Percentiles rank a stretch among this genome's conserved stretches.
Evolutionary conservation across 2,888 invertebrate genomes (phyloP).

Genomic region (Venustoraphidia nigricollis): DNA sequence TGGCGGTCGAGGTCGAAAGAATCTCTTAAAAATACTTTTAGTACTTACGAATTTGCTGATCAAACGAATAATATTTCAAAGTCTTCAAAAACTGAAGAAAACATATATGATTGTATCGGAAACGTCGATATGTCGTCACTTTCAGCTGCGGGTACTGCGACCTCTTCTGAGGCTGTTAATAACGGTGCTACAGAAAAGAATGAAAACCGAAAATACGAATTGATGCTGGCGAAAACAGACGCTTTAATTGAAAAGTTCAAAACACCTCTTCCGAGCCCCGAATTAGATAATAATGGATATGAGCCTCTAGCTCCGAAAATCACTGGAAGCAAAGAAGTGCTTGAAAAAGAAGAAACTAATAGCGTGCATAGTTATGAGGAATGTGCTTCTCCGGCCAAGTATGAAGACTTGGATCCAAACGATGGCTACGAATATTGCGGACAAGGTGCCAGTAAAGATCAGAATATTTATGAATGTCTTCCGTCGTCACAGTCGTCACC

Average conservation of each 20-base stretch:
- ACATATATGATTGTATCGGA: neutral
- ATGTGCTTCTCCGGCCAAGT: slow-evolving; percentile 27
- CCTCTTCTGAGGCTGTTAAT: neutral
- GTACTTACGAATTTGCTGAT: neutral
- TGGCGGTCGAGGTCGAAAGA: slow-evolving; percentile 34
- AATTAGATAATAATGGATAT: neutral
- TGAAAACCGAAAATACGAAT: slow-evolving; percentile 7
- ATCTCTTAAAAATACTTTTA: slow-evolving; percentile 1
- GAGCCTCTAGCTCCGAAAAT: too few species aligned
- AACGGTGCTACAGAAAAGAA: neutral
- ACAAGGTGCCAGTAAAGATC: neutral
- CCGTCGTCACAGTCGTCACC: slow-evolving; percentile 22
- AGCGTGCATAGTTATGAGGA: slow-evolving; percentile 38
- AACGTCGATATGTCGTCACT: neutral
- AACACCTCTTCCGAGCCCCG: neutral
- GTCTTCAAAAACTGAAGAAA: slow-evolving; percentile 4
- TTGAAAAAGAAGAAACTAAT: slow-evolving; percentile 14
- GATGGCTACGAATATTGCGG: slow-evolving; percentile 36
- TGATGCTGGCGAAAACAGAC: slow-evolving; percentile 13
- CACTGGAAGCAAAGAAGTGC: neutral
- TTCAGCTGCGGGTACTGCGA: neutral
- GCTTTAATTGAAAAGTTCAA: slow-evolving; percentile 12
- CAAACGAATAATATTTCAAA: neutral
- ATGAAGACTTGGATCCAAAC: slow-evolving; percentile 32
- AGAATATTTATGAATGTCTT: neutral